Conservation (phyloP, 1,140 invertebrate genomes). For the Octopus sinensis region DNA sequence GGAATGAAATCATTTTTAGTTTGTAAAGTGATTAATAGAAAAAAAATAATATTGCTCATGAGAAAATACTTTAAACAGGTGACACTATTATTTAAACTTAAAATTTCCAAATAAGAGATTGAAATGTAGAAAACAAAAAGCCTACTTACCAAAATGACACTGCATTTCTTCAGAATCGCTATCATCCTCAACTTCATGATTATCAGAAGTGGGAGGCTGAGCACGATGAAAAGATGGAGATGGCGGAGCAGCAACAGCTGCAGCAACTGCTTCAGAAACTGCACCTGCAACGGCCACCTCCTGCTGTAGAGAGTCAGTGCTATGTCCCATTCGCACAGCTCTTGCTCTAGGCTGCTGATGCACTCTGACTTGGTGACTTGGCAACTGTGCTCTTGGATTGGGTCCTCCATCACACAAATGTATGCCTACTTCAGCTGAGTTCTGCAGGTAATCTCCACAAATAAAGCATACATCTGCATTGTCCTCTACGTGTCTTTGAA, state of each 20-base stretch:
- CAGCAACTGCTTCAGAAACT: neutral
- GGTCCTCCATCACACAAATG: constrained; percentile 40
- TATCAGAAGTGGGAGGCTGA: neutral
- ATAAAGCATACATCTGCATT: constrained; percentile 36
- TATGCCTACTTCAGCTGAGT: constrained; percentile 38
- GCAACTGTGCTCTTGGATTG: neutral
- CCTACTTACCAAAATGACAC: constrained; percentile 5
- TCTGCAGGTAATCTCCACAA: constrained; percentile 42
- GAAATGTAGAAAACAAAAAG: neutral
- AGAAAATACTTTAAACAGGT: no score
- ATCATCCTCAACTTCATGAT: neutral
- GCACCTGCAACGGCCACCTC: neutral
- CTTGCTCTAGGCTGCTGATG: constrained; percentile 10
- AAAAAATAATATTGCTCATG: no score
- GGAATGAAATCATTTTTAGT: no score
- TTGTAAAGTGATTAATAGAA: no score
- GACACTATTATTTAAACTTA: no score
- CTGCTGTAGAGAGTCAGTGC: neutral
- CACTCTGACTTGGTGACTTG: constrained; percentile 19
- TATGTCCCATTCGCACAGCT: neutral
- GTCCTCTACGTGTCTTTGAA: constrained; percentile 13
- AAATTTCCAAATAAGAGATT: no score
- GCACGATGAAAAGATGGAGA: no score
- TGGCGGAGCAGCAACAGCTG: neutral
- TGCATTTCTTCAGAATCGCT: neutral